Conservation (phyloP, 2,888 invertebrate genomes). For the Stratiomys singularior region DNA sequence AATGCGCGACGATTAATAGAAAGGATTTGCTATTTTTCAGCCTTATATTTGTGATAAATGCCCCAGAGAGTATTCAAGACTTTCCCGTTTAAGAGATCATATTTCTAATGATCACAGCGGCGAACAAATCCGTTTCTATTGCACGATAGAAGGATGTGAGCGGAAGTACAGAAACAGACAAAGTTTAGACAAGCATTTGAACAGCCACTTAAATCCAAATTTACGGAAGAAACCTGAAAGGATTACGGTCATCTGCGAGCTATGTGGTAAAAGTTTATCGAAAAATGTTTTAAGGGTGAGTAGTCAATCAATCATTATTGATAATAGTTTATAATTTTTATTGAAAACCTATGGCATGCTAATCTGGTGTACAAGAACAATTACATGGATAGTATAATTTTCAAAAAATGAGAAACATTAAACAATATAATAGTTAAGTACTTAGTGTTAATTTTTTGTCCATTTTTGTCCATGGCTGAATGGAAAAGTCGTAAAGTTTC, state of each 20-base stretch:
- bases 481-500: no score
- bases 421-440: no score
- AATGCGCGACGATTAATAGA: no score
- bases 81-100: not conserved
- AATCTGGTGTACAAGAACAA: no score
- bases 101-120: not conserved
- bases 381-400: no score
- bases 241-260: not conserved
- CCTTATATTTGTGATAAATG: constrained; percentile 28
- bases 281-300: not conserved
- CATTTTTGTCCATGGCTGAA: no score
- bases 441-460: no score
- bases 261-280: not conserved
- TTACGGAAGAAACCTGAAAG: not conserved
- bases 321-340: no score
- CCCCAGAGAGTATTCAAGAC: not conserved
- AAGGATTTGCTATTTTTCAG: not conserved
- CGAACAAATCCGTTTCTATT: not conserved
- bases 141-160: not conserved
- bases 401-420: no score
- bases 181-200: not conserved
- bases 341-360: no score
- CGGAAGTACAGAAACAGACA: not conserved
- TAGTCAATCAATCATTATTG: no score
- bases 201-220: not conserved